Evolutionary conservation across 2,797 vertebrate genomes (phyloP), one percentile per base, ranked within the genome.

Genomic region (Mormyrus hasselquistii): DNA sequence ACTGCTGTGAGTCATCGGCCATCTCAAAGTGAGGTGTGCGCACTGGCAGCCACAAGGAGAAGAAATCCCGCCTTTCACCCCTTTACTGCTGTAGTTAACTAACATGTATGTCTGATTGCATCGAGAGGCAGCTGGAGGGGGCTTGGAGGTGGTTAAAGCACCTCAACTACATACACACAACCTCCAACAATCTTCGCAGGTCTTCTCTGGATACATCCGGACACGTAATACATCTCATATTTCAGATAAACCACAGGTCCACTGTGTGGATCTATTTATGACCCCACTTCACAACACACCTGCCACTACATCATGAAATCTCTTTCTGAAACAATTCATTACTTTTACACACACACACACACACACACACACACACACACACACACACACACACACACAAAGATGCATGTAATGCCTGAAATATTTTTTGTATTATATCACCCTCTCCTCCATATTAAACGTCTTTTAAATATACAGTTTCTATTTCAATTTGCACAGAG

Each of bases 1-100:
- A 88, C 25, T 41, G 6, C 34, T 41, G 73, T 88, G 88, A 88
- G 73, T 88, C 88, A 88, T 79, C 25, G 4, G 29, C 53, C 50
- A 57, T 57, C 7, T 57, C 12, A 55, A 55, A 47, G 34, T n/a
- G 34, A 59, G 44, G 9, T 38, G 29, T 47, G 34, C 41, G 41
- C 25, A 47, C 25, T 52, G 86, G 34, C 55, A 65, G 57, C 29
- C 9, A n/a, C 53, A 16, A 34, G 6, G 29, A 53, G n/a, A 22
- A 65, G 19, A 65, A 14, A 53, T 49, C 41, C 86, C 59, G 25
- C 7, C 53, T 38, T 41, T 8, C 19, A 49, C 86, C 57, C 86
- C 19, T 22, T n/a, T 34, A 12, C 53, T 41, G 41, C 57, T 65
- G 47, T 38, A 85, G 22, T 49, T 87, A 38, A 87, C 59, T 9